Base-by-base conservation (phyloP, 2,888 invertebrate species). In the Aporophyla nigra region DNA sequence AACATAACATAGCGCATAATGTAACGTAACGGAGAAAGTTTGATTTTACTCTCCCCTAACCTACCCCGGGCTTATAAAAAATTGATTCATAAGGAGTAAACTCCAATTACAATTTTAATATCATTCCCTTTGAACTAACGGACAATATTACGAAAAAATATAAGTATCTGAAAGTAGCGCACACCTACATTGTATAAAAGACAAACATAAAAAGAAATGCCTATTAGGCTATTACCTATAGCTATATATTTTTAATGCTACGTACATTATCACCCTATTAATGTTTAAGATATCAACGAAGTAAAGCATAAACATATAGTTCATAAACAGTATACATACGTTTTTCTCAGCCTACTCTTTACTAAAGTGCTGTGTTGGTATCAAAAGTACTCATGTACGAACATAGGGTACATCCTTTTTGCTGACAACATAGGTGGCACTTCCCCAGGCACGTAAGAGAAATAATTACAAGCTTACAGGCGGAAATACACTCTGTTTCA, bases 371-470 rank as follows among this genome's bases (percentile, higher is more conserved):
- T 68, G 14, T 56, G 78, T 77, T 69, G 73, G 9, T 78, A 73
- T 76, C 73, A 67, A 54, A 62, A 54, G 63, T 74, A 81, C 78
- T 24, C 77, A 69, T 56, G 59, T 74, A 75, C 5, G 10, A 40
- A 61, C 58, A 51, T 74, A 71, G 12, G 10, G 43, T 77, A 61
- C 75, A 68, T 75, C 67, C 67, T 76, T 83, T 78, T 67, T 71
- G 75, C 86, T 86, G 82, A 86, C 87, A 84, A 82, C 76, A 46
- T 83, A 76, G 80, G 54, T 79, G 77, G 58, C 78, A 83, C 86
- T 85, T 85, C 73, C 72, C 72, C 27, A 70, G 27, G 61, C 79
- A 77, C 72, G 46, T 78, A 79, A 78, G 76, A 68, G 86, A 82
- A 86, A 86, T 87, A 86, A 86, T 86, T 86, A 87, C 49, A 21